These are phyloP conservation scores for Chamaea fasciata DNA, from an alignment of 2,113 vertebrate species.

Conservation along the genomic window DNA sequence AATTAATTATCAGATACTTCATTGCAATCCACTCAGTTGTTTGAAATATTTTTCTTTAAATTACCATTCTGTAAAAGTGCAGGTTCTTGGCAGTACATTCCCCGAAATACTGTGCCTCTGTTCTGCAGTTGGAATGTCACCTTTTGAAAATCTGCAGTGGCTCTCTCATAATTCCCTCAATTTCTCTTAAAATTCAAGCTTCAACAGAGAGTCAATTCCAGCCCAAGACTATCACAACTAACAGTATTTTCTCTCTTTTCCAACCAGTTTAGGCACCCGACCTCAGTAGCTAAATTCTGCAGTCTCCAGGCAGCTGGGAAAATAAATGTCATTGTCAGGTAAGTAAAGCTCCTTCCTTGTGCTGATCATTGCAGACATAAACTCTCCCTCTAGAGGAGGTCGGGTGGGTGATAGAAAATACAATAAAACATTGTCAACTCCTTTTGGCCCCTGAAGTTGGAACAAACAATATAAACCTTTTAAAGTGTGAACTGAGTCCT, in stretches of 20 bases:
- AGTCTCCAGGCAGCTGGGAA: background rate
- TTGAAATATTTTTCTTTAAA: constrained; percentile 11
- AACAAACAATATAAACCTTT: background rate
- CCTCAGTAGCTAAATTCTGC: background rate
- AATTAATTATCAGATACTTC: constrained; percentile 7
- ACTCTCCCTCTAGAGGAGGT: background rate
- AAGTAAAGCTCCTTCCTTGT: background rate
- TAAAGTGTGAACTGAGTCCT: background rate
- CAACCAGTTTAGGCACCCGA: background rate
- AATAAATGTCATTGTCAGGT: background rate
- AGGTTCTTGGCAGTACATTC: background rate
- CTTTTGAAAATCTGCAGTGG: constrained; percentile 14
- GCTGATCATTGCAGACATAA: background rate
- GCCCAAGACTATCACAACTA: background rate
- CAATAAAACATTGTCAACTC: background rate
- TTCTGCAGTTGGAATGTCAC: constrained; percentile 8
- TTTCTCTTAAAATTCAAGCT: constrained; percentile 25
- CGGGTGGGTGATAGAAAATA: background rate
- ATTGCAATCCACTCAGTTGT: background rate
- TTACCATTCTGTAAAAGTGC: background rate
- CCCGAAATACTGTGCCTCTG: background rate
- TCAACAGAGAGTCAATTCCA: background rate
- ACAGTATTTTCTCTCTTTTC: background rate
- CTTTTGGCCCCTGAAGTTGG: background rate
- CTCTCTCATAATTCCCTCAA: background rate